Evolutionary conservation across 1,140 invertebrate species (phyloP), one percentile per base, ranked within the genome.

Genomic region (Heterodera schachtii): DNA sequence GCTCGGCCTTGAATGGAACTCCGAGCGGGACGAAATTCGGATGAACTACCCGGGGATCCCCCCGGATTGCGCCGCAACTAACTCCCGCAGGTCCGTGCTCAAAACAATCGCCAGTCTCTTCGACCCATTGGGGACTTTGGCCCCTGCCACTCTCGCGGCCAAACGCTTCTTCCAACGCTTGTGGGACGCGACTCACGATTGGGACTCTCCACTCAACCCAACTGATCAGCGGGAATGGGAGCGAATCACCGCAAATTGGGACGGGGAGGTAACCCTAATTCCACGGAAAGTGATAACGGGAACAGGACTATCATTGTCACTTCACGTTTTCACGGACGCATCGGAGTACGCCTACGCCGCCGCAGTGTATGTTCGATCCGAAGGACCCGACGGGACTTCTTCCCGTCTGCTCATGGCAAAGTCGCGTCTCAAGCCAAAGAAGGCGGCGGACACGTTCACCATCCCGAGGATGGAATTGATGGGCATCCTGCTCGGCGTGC

Each of bases 401-500:
- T 43, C 67, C 7, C n/a, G n/a, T 3, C 60, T 85, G 3, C 19
- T 85, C 1, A 44, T 80, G 11, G 16, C 84, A 1, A 85, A 85
- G 66, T 57, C 31, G 64, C 66, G 78, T 21, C 66, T 85, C 4
- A 46, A 71, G 46, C 84, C 84, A 1, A 70, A 67, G 13, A 69
- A 82, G 47, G 70, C 21, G 0, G 31, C 13, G 0, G 31, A 31
- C n/a, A 74, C 73, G 0, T 49, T 74, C 46, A 81, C 84, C 0
- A 85, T 85, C 52, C 84, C 84, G 1, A n/a, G 82, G 46, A 47
- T 84, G 16, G 84, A 85, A 70, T 52, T 85, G 41, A 13, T 85
- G 67, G 81, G 66, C 11, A 13, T 77, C 0, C 47, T 80, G 6
- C 41, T 84, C 3, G 84, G 75, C 0, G 71, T 44, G 13, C 67